phyloP scores from a whole-genome alignment of 2,797 vertebrate species.

The Premnoplex brunnescens region DNA sequence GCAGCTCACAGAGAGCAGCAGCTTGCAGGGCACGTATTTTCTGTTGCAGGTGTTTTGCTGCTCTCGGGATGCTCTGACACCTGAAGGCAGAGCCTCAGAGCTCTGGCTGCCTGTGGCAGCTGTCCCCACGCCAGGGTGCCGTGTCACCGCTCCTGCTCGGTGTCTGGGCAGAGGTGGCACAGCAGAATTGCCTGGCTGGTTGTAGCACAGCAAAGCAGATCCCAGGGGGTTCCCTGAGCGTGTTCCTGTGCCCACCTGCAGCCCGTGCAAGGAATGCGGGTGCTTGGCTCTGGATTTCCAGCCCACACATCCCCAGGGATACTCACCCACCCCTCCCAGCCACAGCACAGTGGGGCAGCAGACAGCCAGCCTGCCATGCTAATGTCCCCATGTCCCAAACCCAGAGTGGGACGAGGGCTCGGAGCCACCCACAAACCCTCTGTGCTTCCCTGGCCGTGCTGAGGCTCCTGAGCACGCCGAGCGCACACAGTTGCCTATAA shows the following conservation, averaged over 20 bases:
- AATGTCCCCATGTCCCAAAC: not conserved
- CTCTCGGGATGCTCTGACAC: accelerated
- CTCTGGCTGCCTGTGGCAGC: not conserved
- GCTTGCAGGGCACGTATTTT: not conserved
- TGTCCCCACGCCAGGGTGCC: not conserved
- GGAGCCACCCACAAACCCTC: not conserved
- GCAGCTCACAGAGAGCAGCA: accelerated
- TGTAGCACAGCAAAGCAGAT: too few relatives aligned
- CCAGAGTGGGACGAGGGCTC: not conserved
- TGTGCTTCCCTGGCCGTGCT: not conserved
- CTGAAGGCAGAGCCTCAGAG: not conserved
- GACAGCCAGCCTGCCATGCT: not conserved
- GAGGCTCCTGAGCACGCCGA: not conserved
- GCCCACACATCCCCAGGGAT: not conserved
- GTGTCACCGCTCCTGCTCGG: not conserved
- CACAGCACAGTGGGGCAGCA: not conserved
- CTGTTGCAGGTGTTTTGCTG: accelerated
- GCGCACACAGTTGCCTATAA: constrained; percentile 36
- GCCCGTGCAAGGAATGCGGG: not conserved
- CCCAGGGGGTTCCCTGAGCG: accelerated
- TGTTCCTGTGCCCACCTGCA: not conserved
- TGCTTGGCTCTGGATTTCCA: not conserved
- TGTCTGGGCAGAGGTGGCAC: not conserved
- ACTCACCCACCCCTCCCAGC: too few relatives aligned
- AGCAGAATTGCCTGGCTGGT: not conserved